Percentiles rank a stretch among this genome's conserved stretches.
phyloP scores from a whole-genome alignment of 2,888 invertebrate genomes.

The Taphrorychus bicolor region DNA sequence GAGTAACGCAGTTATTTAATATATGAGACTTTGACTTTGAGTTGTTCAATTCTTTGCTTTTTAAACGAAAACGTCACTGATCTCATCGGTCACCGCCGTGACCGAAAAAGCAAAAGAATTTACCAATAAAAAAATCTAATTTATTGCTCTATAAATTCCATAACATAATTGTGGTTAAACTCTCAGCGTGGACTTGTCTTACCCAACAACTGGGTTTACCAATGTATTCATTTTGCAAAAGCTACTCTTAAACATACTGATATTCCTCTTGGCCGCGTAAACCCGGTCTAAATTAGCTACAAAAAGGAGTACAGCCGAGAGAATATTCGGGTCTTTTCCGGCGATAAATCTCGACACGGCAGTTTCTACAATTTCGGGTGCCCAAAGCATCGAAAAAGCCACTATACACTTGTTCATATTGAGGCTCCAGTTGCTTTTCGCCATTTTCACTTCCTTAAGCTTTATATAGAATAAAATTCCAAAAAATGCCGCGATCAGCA shows the following conservation, averaged over 20 bases:
- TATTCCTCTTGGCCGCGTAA: slow-evolving; percentile 14
- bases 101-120: too few species aligned
- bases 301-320: slow-evolving; percentile 24
- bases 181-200: background rate
- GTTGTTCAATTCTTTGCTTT: too few species aligned
- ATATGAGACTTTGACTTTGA: too few species aligned
- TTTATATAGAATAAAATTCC: slow-evolving; percentile 17
- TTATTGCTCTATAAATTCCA: background rate
- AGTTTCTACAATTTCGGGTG: slow-evolving; percentile 17
- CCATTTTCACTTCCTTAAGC: slow-evolving; percentile 6
- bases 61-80: too few species aligned
- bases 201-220: slow-evolving; percentile 4
- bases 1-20: too few species aligned
- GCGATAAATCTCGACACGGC: slow-evolving; percentile 13
- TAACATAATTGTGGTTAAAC: background rate
- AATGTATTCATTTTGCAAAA: slow-evolving; percentile 6
- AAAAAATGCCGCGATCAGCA: slow-evolving; percentile 21
- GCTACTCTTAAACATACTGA: slow-evolving; percentile 12
- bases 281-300: slow-evolving; percentile 23
- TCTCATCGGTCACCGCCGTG: too few species aligned
- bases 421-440: background rate
- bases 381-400: slow-evolving; percentile 22
- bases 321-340: slow-evolving; percentile 11
- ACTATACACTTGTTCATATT: slow-evolving; percentile 20
- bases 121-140: too few species aligned